These are phyloP conservation scores for Smutsia gigantea DNA, from an alignment of 2,797 vertebrate genomes.

Conservation along the genomic window DNA sequence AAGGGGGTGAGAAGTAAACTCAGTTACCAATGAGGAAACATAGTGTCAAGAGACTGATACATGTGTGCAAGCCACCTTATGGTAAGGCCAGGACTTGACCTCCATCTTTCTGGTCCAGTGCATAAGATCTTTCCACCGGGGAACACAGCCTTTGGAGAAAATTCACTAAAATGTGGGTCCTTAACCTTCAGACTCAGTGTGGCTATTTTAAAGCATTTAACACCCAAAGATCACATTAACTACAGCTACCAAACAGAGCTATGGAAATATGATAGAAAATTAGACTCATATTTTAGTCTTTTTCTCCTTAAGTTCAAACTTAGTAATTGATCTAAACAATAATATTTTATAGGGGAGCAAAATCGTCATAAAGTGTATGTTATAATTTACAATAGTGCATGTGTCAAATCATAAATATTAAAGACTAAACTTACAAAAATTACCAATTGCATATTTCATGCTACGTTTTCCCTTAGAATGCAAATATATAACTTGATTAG, in stretches of 20 bases:
- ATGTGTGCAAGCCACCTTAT: no score
- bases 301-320: not conserved
- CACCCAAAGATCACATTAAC: not conserved
- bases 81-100: fast-evolving
- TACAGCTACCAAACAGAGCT: not conserved
- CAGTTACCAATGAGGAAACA: not conserved
- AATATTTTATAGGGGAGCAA: not conserved
- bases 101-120: not conserved
- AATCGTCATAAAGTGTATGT: not conserved
- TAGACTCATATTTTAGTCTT: not conserved
- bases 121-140: not conserved
- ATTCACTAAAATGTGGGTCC: not conserved
- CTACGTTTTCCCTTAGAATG: not conserved
- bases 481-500: not conserved
- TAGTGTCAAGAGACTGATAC: not conserved
- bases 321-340: not conserved
- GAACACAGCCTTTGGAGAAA: not conserved
- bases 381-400: fast-evolving
- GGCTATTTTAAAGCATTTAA: not conserved
- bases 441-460: not conserved
- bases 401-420: not conserved
- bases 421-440: not conserved
- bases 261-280: not conserved
- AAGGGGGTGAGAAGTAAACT: not conserved
- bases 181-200: not conserved